Base-by-base conservation (phyloP, 2,113 vertebrate species). In the Morone chrysops region DNA sequence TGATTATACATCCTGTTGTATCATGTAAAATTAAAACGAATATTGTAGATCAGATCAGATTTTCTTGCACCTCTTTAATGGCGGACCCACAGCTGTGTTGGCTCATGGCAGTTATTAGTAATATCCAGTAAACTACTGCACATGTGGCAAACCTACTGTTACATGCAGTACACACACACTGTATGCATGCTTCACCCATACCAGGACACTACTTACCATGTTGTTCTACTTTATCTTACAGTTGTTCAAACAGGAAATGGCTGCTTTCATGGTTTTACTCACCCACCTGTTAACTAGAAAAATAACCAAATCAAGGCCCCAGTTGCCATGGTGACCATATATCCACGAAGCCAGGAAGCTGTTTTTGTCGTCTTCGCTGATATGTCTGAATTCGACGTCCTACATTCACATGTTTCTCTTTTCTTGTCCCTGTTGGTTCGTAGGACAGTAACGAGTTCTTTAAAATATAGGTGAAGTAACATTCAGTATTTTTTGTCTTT, bases 231-330 rank as follows among this genome's bases (percentile, higher is more conserved):
- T 57, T 14, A 10, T 4, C n/a, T 56, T 38, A 36, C 63, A 61
- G 71, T 47, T 53, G 0, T 51, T 78, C n/a, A 60, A 48, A 82
- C 87, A 91, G 89, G 89, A 91, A 87, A 40, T 51, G 59, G 10
- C 25, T 62, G 62, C 18, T 51, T 41, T 80, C 57, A 70, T 70
- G 71, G 50, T 82, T 76, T 86, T 80, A 70, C 78, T 79, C 70
- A 81, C 67, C 51, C 86, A 80, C 41, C 81, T 86, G 81, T 61
- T 54, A 47, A 56, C 36, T 0, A 71, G 67, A 78, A 71, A 72
- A 86, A 88, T 51, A 88, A 77, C 53, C 20, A 59, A 53, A 75
- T 40, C 18, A 38, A 38, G 31, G 4, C 11, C 11, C 4, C 6
- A 0, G 57, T 51, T 72, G 47, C 59, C 20, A 8, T 2, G 3